A percentile compares a stretch with the other conserved stretches of the same genome.
phyloP scores from a whole-genome alignment of 2,888 invertebrate species.

The Callosobruchus maculatus region DNA sequence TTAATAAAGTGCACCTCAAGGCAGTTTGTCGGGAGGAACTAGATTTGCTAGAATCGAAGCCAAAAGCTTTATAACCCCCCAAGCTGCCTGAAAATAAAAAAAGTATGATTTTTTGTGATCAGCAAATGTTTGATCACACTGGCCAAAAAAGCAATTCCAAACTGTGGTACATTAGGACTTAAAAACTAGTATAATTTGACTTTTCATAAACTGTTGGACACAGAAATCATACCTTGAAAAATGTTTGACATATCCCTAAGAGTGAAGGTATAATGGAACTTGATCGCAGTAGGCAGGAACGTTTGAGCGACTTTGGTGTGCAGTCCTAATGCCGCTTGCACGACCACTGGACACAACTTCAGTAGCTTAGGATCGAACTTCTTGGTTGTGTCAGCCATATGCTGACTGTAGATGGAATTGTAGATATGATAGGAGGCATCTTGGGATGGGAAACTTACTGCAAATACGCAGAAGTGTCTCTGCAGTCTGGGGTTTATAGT shows the following conservation, averaged over 20 bases:
- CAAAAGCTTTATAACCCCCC: too few relatives aligned
- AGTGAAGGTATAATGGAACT: slow-evolving; percentile 94
- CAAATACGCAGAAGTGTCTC: slow-evolving; percentile 82
- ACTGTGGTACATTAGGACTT: too few relatives aligned
- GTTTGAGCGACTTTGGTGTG: slow-evolving; percentile 71
- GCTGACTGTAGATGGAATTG: slow-evolving; percentile 75
- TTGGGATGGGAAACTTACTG: slow-evolving; percentile 79
- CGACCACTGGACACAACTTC: slow-evolving; percentile 59
- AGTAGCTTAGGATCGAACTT: slow-evolving; percentile 63
- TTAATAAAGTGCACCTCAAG: too few relatives aligned
- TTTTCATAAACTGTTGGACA: too few relatives aligned
- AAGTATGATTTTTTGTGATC: too few relatives aligned
- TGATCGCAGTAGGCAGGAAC: slow-evolving; percentile 90
- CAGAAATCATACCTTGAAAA: slow-evolving; percentile 82
- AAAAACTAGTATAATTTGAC: too few relatives aligned
- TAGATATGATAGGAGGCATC: slow-evolving; percentile 85
- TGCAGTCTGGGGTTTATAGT: slow-evolving; percentile 89
- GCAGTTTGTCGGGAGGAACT: too few relatives aligned
- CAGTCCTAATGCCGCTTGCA: slow-evolving; percentile 69
- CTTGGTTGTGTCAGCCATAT: slow-evolving; percentile 61
- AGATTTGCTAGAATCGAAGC: too few relatives aligned
- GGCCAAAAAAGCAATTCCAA: too few relatives aligned
- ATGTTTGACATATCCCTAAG: slow-evolving; percentile 89
- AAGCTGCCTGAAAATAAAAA: too few relatives aligned
- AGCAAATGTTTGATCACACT: too few relatives aligned